Base-by-base conservation (phyloP, 2,113 vertebrate genomes). In the Perca schrenkii region DNA sequence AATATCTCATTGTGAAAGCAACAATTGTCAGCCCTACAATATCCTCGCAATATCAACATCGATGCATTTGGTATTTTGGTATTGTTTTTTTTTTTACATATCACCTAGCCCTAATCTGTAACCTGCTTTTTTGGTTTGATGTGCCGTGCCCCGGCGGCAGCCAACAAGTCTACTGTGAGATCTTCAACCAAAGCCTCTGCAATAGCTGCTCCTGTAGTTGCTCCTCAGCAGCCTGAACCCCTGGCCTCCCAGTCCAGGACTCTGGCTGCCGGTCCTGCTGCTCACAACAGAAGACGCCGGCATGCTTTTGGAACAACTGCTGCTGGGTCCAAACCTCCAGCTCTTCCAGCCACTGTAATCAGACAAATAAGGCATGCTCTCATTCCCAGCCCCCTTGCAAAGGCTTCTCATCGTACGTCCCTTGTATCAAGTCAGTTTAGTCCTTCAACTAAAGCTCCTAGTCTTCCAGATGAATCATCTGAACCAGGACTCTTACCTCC, bases 61-160 rank as follows among this genome's bases (percentile, higher is more conserved):
- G 40, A 43, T 43, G 40, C 11, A 11, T 11, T 43, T 43, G 8
- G 40, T 8, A 40, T 40, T 40, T 40, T 40, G 8, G 1, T 40
- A 40, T 40, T 11, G 2, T 43, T 43, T 43, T 3, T 43, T 3
- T 8, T 43, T 34, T 43, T 43, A 43, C 40, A 11, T 43, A 43
- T 43, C 40, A 43, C 40, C 40, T 0, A 43, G 40, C 40, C 40
- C 40, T 43, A 43, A 43, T 43, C 40, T 43, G 62, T 86, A 54
- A 77, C 68, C 54, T 90, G 70, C 71, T 90, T 88, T 82, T 82
- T 79, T 76, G 79, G 36, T 54, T 67, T 47, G 53, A 65, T 77
- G 8, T 69, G 49, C 10, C 50, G 47, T 80, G 52, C 14, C 53
- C 34, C 63, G 77, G 22, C 40, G 36, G 82, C 88, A 86, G 83